Evolutionary conservation across 2,113 vertebrate species (phyloP).

Genomic region (Otus sunia): DNA sequence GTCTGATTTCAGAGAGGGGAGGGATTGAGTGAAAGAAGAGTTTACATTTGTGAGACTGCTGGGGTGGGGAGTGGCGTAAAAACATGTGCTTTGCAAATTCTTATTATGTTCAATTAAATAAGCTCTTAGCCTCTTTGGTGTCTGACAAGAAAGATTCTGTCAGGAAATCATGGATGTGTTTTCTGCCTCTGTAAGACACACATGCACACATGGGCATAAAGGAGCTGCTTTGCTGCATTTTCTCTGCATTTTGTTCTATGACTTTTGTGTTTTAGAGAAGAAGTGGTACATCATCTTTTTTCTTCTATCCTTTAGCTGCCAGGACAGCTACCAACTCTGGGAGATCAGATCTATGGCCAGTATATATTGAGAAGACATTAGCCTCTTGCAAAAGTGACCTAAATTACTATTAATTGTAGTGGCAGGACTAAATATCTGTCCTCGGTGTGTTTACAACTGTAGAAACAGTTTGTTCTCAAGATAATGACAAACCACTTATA

Average conservation of each 20-base stretch:
- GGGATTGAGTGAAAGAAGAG: background rate
- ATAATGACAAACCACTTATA: constrained; percentile 55
- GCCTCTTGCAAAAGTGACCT: constrained; percentile 42
- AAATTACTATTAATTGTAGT: constrained; percentile 55
- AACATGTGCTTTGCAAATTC: background rate
- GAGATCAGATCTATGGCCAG: background rate
- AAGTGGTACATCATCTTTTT: background rate
- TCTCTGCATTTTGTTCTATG: background rate
- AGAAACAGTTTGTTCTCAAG: constrained; percentile 60
- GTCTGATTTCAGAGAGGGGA: background rate
- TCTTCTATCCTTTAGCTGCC: background rate
- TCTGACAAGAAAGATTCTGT: constrained; percentile 22
- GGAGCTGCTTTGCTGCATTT: background rate
- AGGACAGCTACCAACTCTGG: background rate
- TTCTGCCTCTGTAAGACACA: background rate
- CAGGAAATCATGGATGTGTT: constrained; percentile 15
- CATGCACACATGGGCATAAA: background rate
- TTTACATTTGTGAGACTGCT: constrained; percentile 22
- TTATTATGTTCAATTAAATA: constrained; percentile 17
- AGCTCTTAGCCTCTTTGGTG: constrained; percentile 13
- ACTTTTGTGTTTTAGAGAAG: background rate
- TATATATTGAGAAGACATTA: background rate
- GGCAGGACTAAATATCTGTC: constrained; percentile 8
- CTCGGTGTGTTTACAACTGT: constrained; percentile 48
- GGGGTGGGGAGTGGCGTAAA: background rate